These are phyloP conservation scores for Cheilosia vernalis DNA, from an alignment of 2,888 invertebrate genomes.

Conservation along the genomic window DNA sequence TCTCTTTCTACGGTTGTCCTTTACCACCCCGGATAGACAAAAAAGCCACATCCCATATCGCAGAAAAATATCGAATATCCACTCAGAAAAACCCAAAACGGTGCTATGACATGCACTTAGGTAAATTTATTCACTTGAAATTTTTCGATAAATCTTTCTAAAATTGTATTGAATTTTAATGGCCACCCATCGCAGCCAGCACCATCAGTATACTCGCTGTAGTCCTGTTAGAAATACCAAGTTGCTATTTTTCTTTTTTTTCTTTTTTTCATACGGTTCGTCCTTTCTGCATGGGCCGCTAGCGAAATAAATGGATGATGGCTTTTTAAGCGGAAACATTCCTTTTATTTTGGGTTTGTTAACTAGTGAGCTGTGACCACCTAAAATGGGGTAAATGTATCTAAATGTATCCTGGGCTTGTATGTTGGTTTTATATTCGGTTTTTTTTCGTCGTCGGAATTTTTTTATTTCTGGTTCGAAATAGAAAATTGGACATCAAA, in stretches of 20 bases:
- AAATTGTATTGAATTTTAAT: constrained; percentile 76
- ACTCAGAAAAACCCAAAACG: constrained; percentile 67
- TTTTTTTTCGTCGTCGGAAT: constrained; percentile 26
- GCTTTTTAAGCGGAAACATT: constrained; percentile 76
- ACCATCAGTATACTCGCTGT: not conserved
- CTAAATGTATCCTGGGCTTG: constrained; percentile 70
- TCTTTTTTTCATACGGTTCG: constrained; percentile 1
- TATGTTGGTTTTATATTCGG: constrained; percentile 29
- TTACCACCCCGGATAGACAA: constrained; percentile 20
- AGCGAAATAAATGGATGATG: constrained; percentile 75
- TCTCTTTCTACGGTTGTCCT: constrained; percentile 8
- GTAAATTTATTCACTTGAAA: constrained; percentile 76
- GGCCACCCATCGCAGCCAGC: constrained; percentile 47
- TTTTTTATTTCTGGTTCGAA: constrained; percentile 44
- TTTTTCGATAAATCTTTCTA: constrained; percentile 77
- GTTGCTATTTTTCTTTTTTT: constrained; percentile 10
- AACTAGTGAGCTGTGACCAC: constrained; percentile 75
- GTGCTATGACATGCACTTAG: constrained; percentile 77
- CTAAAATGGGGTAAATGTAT: constrained; percentile 75
- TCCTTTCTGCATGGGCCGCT: constrained; percentile 65
- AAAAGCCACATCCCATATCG: constrained; percentile 31
- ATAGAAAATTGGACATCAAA: constrained; percentile 76
- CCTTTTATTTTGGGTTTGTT: constrained; percentile 75
- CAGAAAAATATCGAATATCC: constrained; percentile 64
- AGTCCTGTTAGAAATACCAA: constrained; percentile 63